Percentiles rank a stretch among this genome's conserved stretches.
Evolutionary conservation across 30 jellyfish, hydroid and myxozoan genomes (phyloP).

Genomic region (Mastigias papua): DNA sequence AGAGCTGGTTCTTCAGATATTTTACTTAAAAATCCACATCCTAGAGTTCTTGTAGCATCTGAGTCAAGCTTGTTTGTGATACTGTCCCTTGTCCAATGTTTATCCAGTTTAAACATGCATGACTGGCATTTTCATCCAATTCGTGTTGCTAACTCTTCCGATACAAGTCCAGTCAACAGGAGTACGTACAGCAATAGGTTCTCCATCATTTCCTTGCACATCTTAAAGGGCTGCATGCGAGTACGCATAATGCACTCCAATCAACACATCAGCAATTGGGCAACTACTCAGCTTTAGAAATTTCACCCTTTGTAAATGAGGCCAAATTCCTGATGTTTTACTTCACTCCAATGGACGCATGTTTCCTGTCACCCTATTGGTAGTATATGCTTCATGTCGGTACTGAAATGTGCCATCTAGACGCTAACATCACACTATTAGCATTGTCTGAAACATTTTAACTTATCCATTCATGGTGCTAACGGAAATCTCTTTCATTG

Average conservation of each 20-base stretch:
- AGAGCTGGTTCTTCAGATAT: not conserved
- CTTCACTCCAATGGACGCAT: constrained; percentile 39
- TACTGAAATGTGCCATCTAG: too few relatives aligned
- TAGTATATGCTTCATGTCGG: constrained; percentile 68
- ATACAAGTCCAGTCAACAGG: constrained; percentile 50
- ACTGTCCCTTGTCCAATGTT: not conserved
- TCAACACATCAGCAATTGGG: constrained; percentile 23
- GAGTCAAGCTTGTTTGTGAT: not conserved
- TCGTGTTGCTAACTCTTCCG: not conserved
- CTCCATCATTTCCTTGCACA: constrained; percentile 26
- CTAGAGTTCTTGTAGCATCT: not conserved
- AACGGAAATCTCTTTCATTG: too few relatives aligned
- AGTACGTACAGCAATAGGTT: constrained; percentile 50
- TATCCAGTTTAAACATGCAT: not conserved
- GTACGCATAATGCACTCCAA: constrained; percentile 54
- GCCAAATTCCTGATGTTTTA: not conserved
- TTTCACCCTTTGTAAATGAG: not conserved
- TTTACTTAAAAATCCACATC: constrained; percentile 1
- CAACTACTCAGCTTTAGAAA: not conserved
- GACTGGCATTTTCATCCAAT: not conserved
- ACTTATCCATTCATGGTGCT: too few relatives aligned
- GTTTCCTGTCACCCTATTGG: constrained; percentile 71
- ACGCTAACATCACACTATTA: too few relatives aligned
- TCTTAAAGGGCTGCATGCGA: constrained; percentile 34
- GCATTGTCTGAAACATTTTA: too few relatives aligned